Conservation (phyloP, 2,113 vertebrate species). For the Ammodytes marinus region DNA sequence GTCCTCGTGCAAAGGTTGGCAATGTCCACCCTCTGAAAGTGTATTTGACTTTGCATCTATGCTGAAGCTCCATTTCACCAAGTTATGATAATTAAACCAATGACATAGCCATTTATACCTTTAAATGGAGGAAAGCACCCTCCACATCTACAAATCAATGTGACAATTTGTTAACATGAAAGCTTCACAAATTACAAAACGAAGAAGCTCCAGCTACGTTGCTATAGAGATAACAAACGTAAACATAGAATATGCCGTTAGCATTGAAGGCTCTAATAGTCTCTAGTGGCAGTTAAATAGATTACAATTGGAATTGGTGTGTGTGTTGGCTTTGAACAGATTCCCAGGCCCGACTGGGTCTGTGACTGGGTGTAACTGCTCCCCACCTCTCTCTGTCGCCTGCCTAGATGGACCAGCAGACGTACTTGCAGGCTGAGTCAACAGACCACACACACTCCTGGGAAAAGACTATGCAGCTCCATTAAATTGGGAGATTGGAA, state of each 20-base stretch:
- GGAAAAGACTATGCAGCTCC: constrained; percentile 45
- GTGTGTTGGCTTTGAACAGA: constrained; percentile 62
- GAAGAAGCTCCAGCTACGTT: constrained; percentile 24
- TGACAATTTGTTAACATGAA: constrained; percentile 18
- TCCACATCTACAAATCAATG: constrained; percentile 38
- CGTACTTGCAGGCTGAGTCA: constrained; percentile 48
- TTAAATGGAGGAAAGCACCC: constrained; percentile 3
- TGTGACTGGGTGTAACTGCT: constrained; percentile 75
- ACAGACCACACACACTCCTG: constrained; percentile 69
- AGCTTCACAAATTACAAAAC: constrained; percentile 40
- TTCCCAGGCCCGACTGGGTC: constrained; percentile 60
- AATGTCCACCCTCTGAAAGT: background rate
- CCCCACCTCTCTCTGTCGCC: constrained; percentile 65
- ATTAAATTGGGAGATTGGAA: constrained; percentile 31
- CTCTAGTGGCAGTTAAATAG: constrained; percentile 58
- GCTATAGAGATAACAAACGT: constrained; percentile 32
- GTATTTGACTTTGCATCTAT: background rate
- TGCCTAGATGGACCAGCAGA: constrained; percentile 52
- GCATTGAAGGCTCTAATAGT: constrained; percentile 47
- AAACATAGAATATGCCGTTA: constrained; percentile 22
- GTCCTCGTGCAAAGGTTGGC: background rate
- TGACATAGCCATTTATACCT: background rate
- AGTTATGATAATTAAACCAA: background rate
- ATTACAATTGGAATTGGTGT: constrained; percentile 53
- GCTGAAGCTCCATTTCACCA: background rate